Base-by-base conservation (phyloP, 2,113 vertebrate genomes). In the Antechinus flavipes region DNA sequence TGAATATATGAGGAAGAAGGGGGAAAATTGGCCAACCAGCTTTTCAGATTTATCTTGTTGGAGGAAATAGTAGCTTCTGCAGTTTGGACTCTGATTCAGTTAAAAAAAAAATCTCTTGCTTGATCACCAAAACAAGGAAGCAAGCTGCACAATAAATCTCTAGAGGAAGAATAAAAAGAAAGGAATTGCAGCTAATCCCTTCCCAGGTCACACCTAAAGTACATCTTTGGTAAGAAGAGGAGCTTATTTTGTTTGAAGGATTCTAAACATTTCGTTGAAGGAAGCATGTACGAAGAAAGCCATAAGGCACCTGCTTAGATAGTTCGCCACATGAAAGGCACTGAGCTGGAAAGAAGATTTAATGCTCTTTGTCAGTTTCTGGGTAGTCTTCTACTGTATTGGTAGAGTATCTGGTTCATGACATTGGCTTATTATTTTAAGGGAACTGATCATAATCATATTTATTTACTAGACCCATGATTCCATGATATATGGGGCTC, bases 141-240 rank as follows among this genome's bases (percentile, higher is more conserved):
- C 96, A 90, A 49, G 56, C 91, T 84, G 93, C 93, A 96, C 95
- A 93, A 90, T 95, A 95, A 96, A 96, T 97, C 94, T 96, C 89
- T 97, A 95, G 96, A 98, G 94, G 97, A 97, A 96, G 94, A 97
- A 94, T 96, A 94, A 92, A 89, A 97, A 97, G 95, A 97, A 97
- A 96, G 97, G 96, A 98, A 97, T 97, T 94, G 93, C n/a, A 95
- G 91, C 95, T 97, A 97, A 97, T 97, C 96, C 95, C 95, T 96
- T 98, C 96, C 97, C 95, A 97, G 96, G 97, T 98, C 97, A 98
- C 96, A 95, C 97, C 97, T 98, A 95, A 91, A 97, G 76, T 91
- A 93, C 50, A 42, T 93, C 94, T 93, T 94, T 68, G 90, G 53
- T 95, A 94, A 97, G 56, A 96, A 52, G 94, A 94, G 95, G 97